Evolutionary conservation across 2,113 vertebrate genomes (phyloP).

Genomic region (Oryctolagus cuniculus): mOryCun1.1 NC_091434.1:122309001-122309500

Average conservation of each 20-base stretch:
- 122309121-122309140: conserved; percentile 8
- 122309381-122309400: not conserved
- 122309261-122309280: not conserved
- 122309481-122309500: not conserved
- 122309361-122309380: not conserved
- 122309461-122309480: not conserved
- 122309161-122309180: not conserved
- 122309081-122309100: too few species aligned
- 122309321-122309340: not conserved
- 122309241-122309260: conserved; percentile 37
- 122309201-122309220: not conserved
- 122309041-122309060: too few species aligned
- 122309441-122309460: not conserved
- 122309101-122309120: not conserved
- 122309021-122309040: too few species aligned
- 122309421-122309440: not conserved
- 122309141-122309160: not conserved
- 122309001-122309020: too few species aligned
- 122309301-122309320: not conserved
- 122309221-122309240: not conserved
- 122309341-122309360: not conserved
- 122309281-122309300: not conserved
- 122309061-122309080: too few species aligned
- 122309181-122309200: not conserved
- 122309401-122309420: not conserved